Conservation (phyloP, 2,113 vertebrate genomes). For the Podarcis cretensis region DNA sequence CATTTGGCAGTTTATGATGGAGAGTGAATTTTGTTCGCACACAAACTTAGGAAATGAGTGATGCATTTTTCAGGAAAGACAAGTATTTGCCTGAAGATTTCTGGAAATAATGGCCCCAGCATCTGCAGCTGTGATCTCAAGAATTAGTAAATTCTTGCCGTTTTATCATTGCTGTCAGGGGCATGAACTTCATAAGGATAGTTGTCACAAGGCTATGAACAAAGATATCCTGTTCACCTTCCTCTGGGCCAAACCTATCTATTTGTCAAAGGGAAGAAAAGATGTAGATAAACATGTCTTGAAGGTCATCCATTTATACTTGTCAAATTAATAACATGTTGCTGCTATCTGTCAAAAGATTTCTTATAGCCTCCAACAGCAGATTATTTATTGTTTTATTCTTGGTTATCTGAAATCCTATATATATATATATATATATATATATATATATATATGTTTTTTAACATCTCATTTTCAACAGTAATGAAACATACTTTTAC, state of each 20-base stretch:
- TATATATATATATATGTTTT: too few relatives aligned
- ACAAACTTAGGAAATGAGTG: not conserved
- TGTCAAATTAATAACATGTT: not conserved
- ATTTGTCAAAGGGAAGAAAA: not conserved
- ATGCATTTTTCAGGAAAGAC: too few relatives aligned
- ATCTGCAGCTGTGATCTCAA: not conserved
- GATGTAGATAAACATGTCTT: not conserved
- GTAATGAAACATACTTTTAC: too few relatives aligned
- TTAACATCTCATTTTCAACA: too few relatives aligned
- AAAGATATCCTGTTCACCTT: not conserved
- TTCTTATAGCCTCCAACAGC: not conserved
- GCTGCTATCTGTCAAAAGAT: not conserved
- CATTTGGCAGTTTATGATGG: not conserved
- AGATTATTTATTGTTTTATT: not conserved
- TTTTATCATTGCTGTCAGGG: not conserved
- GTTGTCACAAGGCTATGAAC: not conserved
- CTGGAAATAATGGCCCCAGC: not conserved
- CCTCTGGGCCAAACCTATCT: not conserved
- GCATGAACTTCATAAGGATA: not conserved
- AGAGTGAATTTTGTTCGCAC: not conserved
- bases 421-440: too few relatives aligned
- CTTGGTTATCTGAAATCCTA: not conserved
- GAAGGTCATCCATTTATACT: constrained; percentile 1
- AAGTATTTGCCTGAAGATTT: not conserved
- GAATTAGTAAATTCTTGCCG: not conserved